phyloP scores from a whole-genome alignment of 53 echinoderm and acorn worm species.

The Hippasteria phrygiana region DNA sequence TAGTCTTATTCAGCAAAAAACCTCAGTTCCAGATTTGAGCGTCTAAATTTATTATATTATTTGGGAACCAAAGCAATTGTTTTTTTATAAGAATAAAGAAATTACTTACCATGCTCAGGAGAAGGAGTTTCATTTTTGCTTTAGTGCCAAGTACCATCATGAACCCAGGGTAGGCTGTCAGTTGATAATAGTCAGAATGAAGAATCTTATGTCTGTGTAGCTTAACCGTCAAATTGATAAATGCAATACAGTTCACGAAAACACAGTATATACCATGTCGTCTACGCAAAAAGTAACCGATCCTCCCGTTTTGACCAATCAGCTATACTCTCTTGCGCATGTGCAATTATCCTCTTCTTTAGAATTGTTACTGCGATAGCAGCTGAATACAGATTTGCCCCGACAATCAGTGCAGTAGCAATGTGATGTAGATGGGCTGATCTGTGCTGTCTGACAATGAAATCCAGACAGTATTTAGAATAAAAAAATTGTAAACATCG shows the following conservation, averaged over 20 bases:
- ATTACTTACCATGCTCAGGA: conserved; percentile 4
- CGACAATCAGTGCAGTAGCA: neutral
- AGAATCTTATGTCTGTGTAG: no score
- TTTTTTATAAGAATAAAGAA: no score
- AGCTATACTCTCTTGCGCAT: neutral
- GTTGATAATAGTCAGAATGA: no score
- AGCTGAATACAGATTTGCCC: neutral
- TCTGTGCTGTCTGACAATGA: neutral
- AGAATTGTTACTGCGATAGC: neutral
- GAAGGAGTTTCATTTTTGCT: neutral
- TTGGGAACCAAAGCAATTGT: no score
- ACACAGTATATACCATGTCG: no score
- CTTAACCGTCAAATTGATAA: no score
- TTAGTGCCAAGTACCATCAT: neutral
- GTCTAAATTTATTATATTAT: no score
- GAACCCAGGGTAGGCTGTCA: no score
- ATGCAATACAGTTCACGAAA: neutral
- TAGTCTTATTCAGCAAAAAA: no score
- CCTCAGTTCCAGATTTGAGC: no score
- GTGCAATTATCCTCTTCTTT: neutral
- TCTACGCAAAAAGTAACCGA: no score
- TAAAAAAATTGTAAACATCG: neutral
- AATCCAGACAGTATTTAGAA: neutral
- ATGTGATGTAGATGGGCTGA: neutral
- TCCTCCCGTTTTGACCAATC: neutral